Conservation (phyloP, 1,140 invertebrate species). For the Drosophila parabipectinata region DNA sequence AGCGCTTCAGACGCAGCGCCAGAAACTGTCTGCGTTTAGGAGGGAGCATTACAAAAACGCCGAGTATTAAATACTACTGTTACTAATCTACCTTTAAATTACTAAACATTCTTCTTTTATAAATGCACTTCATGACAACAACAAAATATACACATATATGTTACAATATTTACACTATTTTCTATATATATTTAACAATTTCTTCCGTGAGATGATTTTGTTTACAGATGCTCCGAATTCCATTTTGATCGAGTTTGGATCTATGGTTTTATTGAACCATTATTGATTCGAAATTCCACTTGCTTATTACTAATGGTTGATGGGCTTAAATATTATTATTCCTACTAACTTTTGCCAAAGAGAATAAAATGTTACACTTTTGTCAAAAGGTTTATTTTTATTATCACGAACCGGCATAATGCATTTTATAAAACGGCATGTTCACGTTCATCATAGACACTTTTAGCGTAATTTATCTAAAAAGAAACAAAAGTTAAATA, state of each 20-base stretch:
- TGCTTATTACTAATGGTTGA: background rate
- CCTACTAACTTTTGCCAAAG: slow-evolving; percentile 34
- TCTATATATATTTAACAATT: background rate
- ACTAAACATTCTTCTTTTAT: slow-evolving; percentile 20
- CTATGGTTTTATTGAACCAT: slow-evolving; percentile 34
- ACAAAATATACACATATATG: slow-evolving; percentile 16
- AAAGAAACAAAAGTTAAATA: slow-evolving; percentile 83
- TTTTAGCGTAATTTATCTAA: slow-evolving; percentile 94
- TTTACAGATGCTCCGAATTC: slow-evolving; percentile 11
- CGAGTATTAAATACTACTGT: slow-evolving; percentile 64
- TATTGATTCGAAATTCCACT: slow-evolving; percentile 5
- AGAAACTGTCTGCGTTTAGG: slow-evolving; percentile 92
- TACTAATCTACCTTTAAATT: slow-evolving; percentile 26
- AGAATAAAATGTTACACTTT: slow-evolving; percentile 31
- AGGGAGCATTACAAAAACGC: slow-evolving; percentile 92
- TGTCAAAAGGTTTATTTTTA: slow-evolving; percentile 43
- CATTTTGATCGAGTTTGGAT: slow-evolving; percentile 40
- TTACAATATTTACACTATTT: slow-evolving; percentile 3
- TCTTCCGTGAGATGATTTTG: slow-evolving; percentile 6
- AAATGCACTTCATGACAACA: slow-evolving; percentile 31
- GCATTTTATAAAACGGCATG: slow-evolving; percentile 55
- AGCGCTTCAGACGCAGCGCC: slow-evolving; percentile 93
- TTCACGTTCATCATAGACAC: slow-evolving; percentile 91
- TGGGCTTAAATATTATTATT: slow-evolving; percentile 16
- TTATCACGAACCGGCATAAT: slow-evolving; percentile 49